A percentile compares a stretch with the other conserved stretches of the same genome.
Evolutionary conservation across 2,888 invertebrate species (phyloP).

Genomic region (Troides oblongomaculatus): DNA sequence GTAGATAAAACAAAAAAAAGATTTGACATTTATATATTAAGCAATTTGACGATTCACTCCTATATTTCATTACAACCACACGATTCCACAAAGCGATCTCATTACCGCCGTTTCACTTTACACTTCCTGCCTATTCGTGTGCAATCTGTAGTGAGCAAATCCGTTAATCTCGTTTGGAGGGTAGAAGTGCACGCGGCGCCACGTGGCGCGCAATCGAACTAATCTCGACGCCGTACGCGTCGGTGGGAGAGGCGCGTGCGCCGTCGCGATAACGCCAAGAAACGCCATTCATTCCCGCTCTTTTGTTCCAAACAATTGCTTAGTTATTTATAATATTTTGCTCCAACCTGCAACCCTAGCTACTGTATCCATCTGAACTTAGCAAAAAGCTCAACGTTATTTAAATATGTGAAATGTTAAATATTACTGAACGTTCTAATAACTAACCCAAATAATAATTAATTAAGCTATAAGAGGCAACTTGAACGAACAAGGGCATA

Average conservation of each 20-base stretch:
- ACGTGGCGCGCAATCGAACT: constrained; percentile 76
- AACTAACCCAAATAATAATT: too few relatives aligned
- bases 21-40: background rate
- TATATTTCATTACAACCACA: constrained; percentile 45
- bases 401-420: background rate
- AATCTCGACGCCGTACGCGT: constrained; percentile 75
- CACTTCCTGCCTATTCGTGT: constrained; percentile 79
- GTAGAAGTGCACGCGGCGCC: constrained; percentile 75
- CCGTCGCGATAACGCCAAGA: constrained; percentile 73
- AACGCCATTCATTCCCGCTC: constrained; percentile 76
- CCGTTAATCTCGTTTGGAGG: constrained; percentile 79
- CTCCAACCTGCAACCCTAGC: constrained; percentile 73
- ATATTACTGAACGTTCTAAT: background rate
- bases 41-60: constrained; percentile 1
- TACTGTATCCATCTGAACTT: constrained; percentile 21
- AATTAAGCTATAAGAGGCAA: too few relatives aligned
- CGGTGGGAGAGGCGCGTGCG: constrained; percentile 70
- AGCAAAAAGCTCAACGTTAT: constrained; percentile 18
- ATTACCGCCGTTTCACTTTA: constrained; percentile 78
- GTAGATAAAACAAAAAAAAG: background rate
- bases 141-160: constrained; percentile 80
- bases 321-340: constrained; percentile 79
- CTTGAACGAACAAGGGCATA: too few relatives aligned
- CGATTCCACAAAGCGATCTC: constrained; percentile 70
- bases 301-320: constrained; percentile 77